Evolutionary conservation across 2,888 invertebrate genomes (phyloP), one percentile per base, ranked within the genome.

Genomic region (Harpalus rubripes): DNA sequence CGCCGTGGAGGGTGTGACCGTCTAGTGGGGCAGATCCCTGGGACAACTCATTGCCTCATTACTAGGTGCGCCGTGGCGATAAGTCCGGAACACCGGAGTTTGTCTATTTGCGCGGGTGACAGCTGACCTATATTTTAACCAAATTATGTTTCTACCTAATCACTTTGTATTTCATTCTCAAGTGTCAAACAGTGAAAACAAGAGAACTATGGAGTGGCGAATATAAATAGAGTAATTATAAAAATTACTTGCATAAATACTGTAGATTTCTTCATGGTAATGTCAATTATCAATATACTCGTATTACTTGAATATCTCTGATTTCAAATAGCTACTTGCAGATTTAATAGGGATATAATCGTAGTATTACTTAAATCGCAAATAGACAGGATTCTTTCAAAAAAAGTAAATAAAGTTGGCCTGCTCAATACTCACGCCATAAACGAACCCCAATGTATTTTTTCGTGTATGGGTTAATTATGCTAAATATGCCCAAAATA

Each of bases 121-220:
- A 74, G 44, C 18, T 74, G 72, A 74, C 72, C 72, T 74, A 74
- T 74, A 74, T 74, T 74, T 74, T 74, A 74, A 74, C 72, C 41
- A 74, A 74, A 74, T 74, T 74, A 74, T 74, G 44, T 74, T 74
- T 44, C 18, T 18, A 18, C 41, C 15, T 74, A 74, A 74, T 41
- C 72, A 74, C 16, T 74, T 44, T 74, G 16, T 74, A 16, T 74
- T 74, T 74, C 18, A 74, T 68, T 52, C 44, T 52, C 44, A 52
- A 52, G 44, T 52, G 12, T 52, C 44, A 12, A 52, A 52, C 44
- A 32, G 7, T 52, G 4, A 10, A 52, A 52, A 2, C 12, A 52
- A 32, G 32, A 32, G 32, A 32, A 32, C 32, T 32, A 32, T 32
- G 32, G 32, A 32, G 32, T 32, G 5, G 32, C 5, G 32, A 32